Evolutionary conservation across 2,797 vertebrate species (phyloP).

Genomic region (Hephaestus fuliginosus): DNA sequence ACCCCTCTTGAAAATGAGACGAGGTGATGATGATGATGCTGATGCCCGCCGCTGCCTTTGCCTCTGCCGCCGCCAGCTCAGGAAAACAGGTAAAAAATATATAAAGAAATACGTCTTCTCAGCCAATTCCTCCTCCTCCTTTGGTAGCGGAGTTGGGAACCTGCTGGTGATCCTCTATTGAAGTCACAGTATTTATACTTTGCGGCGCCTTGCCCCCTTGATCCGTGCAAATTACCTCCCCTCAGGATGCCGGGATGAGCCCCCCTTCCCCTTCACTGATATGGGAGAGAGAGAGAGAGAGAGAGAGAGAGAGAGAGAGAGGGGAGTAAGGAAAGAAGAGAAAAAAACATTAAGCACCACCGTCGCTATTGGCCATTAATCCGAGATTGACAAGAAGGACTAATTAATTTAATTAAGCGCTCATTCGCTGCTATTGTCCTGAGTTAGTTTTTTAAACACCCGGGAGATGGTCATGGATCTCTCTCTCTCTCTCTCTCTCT

Average conservation of each 20-base stretch:
- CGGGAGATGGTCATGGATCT: slow-evolving; percentile 85
- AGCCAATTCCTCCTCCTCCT: slow-evolving; percentile 89
- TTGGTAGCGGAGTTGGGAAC: slow-evolving; percentile 89
- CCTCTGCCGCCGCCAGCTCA: slow-evolving; percentile 85
- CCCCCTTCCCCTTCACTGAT: slow-evolving; percentile 86
- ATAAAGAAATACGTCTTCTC: slow-evolving; percentile 84
- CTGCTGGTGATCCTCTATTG: slow-evolving; percentile 92
- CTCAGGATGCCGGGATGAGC: slow-evolving; percentile 90
- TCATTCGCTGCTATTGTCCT: slow-evolving; percentile 90
- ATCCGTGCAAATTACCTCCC: slow-evolving; percentile 97
- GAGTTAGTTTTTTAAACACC: slow-evolving; percentile 90
- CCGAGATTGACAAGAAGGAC: slow-evolving; percentile 92
- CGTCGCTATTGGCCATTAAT: slow-evolving; percentile 91
- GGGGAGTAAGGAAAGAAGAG: slow-evolving; percentile 15
- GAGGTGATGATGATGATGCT: slow-evolving; percentile 67
- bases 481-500: slow-evolving; percentile 59
- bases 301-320: slow-evolving; percentile 41
- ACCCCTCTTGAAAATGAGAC: slow-evolving; percentile 81
- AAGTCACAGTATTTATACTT: slow-evolving; percentile 99
- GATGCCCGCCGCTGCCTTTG: no score
- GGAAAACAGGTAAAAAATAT: slow-evolving; percentile 67
- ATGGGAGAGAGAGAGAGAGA: slow-evolving; percentile 57
- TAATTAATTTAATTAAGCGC: slow-evolving; percentile 98
- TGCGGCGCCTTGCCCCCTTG: slow-evolving; percentile 94
- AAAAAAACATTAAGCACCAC: slow-evolving; percentile 73